A percentile compares a stretch with the other conserved stretches of the same genome.
Evolutionary conservation across 2,797 vertebrate species (phyloP).

Genomic region (Spinus pinus): DNA sequence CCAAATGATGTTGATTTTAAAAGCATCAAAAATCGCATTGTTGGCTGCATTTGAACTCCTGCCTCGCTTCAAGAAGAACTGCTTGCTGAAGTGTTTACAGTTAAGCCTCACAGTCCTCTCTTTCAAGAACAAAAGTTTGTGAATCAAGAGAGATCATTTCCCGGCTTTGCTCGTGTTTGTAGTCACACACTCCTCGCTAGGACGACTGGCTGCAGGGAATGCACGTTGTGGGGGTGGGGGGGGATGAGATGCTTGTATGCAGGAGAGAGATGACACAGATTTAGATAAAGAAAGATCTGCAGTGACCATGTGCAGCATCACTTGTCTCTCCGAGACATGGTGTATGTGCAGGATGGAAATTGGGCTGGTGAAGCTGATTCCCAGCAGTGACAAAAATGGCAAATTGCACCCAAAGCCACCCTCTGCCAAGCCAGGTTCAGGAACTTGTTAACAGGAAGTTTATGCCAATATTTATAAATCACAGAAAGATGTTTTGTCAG

Average conservation of each 20-base stretch:
- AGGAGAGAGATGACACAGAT: neutral
- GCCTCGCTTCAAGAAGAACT: neutral
- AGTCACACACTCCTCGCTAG: neutral
- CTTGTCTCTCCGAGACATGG: fast-evolving
- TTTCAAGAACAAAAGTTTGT: constrained; percentile 8
- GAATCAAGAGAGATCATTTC: neutral
- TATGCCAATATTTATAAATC: neutral
- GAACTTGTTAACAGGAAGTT: neutral
- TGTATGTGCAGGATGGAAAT: neutral
- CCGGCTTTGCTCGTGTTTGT: fast-evolving
- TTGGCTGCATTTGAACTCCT: constrained; percentile 1
- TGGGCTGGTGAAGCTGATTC: neutral
- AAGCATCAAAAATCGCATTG: neutral
- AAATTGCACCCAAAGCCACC: neutral
- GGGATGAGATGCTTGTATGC: neutral
- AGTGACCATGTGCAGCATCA: neutral
- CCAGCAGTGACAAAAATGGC: neutral
- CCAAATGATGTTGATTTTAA: neutral
- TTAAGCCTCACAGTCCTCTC: neutral
- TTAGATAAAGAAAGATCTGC: neutral
- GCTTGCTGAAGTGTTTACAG: neutral
- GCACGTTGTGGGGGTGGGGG: neutral
- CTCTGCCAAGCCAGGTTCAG: neutral
- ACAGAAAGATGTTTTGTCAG: neutral
- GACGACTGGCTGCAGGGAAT: neutral